Conservation (phyloP, 1,140 invertebrate species). For the Drosophila hydei region DNA sequence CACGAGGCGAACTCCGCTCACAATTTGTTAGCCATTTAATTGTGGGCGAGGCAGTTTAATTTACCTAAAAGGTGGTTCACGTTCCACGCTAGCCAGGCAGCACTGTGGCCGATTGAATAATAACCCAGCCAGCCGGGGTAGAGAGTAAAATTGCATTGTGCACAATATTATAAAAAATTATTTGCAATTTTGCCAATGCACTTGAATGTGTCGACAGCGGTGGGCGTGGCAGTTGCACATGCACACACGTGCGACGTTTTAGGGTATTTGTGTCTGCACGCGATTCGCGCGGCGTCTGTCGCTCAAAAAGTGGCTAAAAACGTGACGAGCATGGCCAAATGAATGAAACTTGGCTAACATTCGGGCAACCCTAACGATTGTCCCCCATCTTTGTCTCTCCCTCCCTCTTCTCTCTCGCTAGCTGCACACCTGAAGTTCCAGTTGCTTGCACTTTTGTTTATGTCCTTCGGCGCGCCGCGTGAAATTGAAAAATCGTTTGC, state of each 20-base stretch:
- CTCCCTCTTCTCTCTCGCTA: not conserved
- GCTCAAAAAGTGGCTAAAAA: conserved; percentile 72
- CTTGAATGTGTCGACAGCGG: conserved; percentile 32
- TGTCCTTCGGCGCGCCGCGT: conserved; percentile 56
- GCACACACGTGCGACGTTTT: conserved; percentile 65
- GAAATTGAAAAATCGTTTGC: conserved; percentile 64
- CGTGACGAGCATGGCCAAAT: conserved; percentile 69
- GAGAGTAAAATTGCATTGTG: conserved; percentile 13
- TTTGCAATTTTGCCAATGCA: conserved; percentile 56
- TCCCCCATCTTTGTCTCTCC: not conserved
- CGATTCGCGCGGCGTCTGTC: conserved; percentile 50
- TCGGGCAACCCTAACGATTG: conserved; percentile 18
- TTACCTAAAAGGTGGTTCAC: conserved; percentile 5
- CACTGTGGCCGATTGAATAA: conserved; percentile 66
- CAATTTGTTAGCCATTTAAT: conserved; percentile 58
- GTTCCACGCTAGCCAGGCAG: conserved; percentile 7
- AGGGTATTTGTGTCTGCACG: conserved; percentile 56
- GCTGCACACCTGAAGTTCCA: conserved; percentile 21
- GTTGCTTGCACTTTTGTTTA: conserved; percentile 75
- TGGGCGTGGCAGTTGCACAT: conserved; percentile 30
- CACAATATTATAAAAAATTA: conserved; percentile 54
- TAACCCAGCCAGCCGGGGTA: conserved; percentile 28
- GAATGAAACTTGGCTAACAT: not conserved
- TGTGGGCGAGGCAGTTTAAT: conserved; percentile 6
- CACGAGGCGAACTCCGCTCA: conserved; percentile 10